Evolutionary conservation across 2,113 vertebrate genomes (phyloP).

Genomic region (Saccopteryx bilineata): DNA sequence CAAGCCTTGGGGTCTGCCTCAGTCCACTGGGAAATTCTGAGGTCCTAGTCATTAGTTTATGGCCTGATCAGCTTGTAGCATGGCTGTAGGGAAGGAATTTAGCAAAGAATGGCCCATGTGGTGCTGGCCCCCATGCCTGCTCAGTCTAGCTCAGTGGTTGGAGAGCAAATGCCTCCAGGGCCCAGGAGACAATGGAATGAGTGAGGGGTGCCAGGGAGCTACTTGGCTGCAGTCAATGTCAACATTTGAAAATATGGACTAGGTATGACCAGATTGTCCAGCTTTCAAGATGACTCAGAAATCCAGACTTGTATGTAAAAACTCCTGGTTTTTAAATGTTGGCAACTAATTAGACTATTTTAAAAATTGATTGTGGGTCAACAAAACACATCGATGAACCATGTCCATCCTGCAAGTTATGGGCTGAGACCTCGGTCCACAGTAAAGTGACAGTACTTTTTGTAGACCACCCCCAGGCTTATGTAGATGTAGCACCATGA

Average conservation of each 20-base stretch:
- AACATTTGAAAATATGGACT: neutral
- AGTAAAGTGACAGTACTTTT: neutral
- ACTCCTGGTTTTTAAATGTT: constrained; percentile 46
- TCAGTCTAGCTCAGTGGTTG: neutral
- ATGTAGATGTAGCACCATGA: rapidly evolving
- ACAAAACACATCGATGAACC: neutral
- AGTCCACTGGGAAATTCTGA: neutral
- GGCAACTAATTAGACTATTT: neutral
- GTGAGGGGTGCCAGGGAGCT: neutral
- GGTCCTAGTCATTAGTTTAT: neutral
- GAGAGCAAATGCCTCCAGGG: neutral
- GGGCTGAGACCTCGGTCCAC: neutral
- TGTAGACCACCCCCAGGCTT: neutral
- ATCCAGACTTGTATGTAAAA: constrained; percentile 32
- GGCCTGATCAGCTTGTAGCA: neutral
- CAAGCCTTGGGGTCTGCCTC: neutral
- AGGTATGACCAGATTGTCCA: neutral
- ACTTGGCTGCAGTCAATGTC: neutral
- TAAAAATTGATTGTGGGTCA: neutral
- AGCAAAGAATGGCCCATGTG: neutral
- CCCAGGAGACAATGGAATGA: neutral
- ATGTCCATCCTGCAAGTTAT: neutral
- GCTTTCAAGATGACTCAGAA: neutral
- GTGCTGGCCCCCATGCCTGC: neutral
- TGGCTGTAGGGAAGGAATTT: neutral